phyloP scores from a whole-genome alignment of 2,888 invertebrate species.

The Leptogaster cylindrica region DNA sequence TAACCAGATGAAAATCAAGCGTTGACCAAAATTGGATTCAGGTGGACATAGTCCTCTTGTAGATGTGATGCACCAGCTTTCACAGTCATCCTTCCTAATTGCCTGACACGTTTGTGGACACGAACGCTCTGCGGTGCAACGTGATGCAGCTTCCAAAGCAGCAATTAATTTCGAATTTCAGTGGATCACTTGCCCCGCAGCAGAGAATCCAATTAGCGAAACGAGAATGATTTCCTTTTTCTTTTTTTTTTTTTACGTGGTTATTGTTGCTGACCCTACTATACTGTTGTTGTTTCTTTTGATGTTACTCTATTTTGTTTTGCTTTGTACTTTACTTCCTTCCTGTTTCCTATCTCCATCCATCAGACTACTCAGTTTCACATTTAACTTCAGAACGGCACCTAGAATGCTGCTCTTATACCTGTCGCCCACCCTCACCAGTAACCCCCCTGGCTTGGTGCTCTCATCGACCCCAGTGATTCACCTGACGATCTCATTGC shows the following conservation, averaged over 20 bases:
- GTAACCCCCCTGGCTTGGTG: too few species aligned
- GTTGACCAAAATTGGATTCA: slow-evolving; percentile 37
- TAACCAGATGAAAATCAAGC: slow-evolving; percentile 28
- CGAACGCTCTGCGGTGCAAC: slow-evolving; percentile 6
- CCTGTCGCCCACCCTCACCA: too few species aligned
- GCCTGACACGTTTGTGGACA: slow-evolving; percentile 35
- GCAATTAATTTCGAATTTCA: slow-evolving; percentile 27
- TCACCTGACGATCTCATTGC: slow-evolving; percentile 39
- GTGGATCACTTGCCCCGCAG: background rate
- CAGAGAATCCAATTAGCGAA: slow-evolving; percentile 10
- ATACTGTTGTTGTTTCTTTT: too few species aligned
- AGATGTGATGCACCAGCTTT: slow-evolving; percentile 30
- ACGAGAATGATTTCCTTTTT: background rate
- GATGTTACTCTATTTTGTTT: too few species aligned
- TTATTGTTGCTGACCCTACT: too few species aligned
- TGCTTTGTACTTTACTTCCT: too few species aligned
- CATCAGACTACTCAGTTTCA: too few species aligned
- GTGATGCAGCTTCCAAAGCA: slow-evolving; percentile 4
- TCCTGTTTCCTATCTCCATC: too few species aligned
- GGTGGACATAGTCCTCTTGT: slow-evolving; percentile 13
- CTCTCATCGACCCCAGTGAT: too few species aligned
- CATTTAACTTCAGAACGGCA: too few species aligned
- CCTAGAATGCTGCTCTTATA: too few species aligned
- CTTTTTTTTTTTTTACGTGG: slow-evolving; percentile 2
- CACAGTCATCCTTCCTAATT: slow-evolving; percentile 41